A percentile compares a stretch with the other conserved stretches of the same genome.
Evolutionary conservation across 2,888 invertebrate genomes (phyloP).

Genomic region (Oithona nana): DNA sequence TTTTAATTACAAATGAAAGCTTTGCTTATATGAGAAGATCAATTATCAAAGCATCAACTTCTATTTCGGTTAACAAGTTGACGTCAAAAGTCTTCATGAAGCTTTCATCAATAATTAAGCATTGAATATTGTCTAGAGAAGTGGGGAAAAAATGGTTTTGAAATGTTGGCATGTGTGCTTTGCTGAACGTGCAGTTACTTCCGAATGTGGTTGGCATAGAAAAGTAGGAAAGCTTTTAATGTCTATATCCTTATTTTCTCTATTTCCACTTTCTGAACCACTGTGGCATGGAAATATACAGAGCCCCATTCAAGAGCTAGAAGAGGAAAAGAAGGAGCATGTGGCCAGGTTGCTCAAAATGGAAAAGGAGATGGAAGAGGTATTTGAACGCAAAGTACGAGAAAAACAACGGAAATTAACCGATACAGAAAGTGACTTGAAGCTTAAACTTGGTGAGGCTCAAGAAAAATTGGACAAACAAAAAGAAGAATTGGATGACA

Average conservation of each 20-base stretch:
- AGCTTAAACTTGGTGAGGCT: slow-evolving; percentile 71
- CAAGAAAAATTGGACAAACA: slow-evolving; percentile 46
- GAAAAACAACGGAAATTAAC: slow-evolving; percentile 90
- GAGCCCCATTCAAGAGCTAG: slow-evolving; percentile 96
- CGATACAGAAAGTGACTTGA: slow-evolving; percentile 79
- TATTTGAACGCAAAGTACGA: slow-evolving; percentile 91
- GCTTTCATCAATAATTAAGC: too few species aligned
- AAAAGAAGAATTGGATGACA: slow-evolving; percentile 54
- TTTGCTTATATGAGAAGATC: too few species aligned
- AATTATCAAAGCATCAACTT: too few species aligned
- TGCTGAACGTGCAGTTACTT: too few species aligned
- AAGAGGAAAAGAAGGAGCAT: slow-evolving; percentile 90
- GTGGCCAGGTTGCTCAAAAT: slow-evolving; percentile 93
- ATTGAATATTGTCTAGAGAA: too few species aligned
- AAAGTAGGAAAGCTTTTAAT: background rate
- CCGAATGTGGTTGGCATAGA: background rate
- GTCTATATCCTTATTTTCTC: background rate
- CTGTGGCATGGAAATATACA: too few species aligned
- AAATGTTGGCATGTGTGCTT: too few species aligned
- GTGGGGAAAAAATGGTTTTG: background rate
- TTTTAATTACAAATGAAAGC: too few species aligned
- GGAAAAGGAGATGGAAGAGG: slow-evolving; percentile 97
- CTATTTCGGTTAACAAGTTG: too few species aligned
- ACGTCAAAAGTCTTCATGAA: too few species aligned
- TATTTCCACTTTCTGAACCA: slow-evolving; percentile 28